These are phyloP conservation scores for Pinna nobilis DNA, from an alignment of 1,140 invertebrate genomes.

Conservation along the genomic window DNA sequence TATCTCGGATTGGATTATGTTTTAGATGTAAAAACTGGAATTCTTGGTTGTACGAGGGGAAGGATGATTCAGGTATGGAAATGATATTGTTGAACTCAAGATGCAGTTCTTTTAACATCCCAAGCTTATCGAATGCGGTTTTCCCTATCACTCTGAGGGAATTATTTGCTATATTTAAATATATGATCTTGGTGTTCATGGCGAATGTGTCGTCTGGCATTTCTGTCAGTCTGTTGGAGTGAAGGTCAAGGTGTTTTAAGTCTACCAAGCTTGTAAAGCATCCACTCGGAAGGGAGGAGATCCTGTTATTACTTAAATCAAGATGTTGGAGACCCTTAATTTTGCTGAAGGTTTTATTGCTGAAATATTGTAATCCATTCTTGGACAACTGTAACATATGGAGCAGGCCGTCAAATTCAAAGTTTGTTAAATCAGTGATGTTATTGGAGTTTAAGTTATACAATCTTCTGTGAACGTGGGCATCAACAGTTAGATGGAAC, in stretches of 20 bases:
- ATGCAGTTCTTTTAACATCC: constrained; percentile 33
- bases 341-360: constrained; percentile 39
- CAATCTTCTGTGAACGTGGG: constrained; percentile 41
- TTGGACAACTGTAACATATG: constrained; percentile 48
- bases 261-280: constrained; percentile 30
- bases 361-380: constrained; percentile 36
- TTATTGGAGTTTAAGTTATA: constrained; percentile 48
- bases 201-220: constrained; percentile 34
- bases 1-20: constrained; percentile 44
- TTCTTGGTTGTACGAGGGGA: constrained; percentile 33
- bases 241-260: constrained; percentile 43
- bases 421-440: constrained; percentile 41
- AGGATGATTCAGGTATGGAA: constrained; percentile 21
- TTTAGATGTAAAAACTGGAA: constrained; percentile 40
- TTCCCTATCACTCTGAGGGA: constrained; percentile 24
- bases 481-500: constrained; percentile 31
- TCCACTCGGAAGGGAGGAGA: constrained; percentile 28
- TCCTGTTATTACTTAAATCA: constrained; percentile 40
- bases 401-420: constrained; percentile 44
- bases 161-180: constrained; percentile 48
- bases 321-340: constrained; percentile 49
- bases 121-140: constrained; percentile 39
- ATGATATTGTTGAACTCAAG: constrained; percentile 47
- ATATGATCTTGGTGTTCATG: constrained; percentile 24
- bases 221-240: constrained; percentile 27